A percentile compares a stretch with the other conserved stretches of the same genome.
Conservation (phyloP, 2,888 invertebrate species). For the Microctonus aethiopoides region DNA sequence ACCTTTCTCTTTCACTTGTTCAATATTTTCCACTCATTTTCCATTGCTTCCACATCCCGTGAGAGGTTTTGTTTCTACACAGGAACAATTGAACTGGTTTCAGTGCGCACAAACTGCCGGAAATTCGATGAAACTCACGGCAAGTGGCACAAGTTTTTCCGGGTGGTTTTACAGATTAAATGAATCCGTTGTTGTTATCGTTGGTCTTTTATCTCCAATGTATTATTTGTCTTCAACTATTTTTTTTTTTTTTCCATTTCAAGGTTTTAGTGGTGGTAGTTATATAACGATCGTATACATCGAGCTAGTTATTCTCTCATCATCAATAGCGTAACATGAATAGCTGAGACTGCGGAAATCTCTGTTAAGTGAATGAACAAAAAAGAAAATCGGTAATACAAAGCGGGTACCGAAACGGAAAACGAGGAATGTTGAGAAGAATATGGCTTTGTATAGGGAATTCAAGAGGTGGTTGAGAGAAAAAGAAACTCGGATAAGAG, state of each 20-base stretch:
- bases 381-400: constrained; percentile 15
- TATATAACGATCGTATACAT: neutral
- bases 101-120: constrained; percentile 7
- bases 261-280: constrained; percentile 5
- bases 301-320: constrained; percentile 21
- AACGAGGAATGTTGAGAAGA: constrained; percentile 5
- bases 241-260: constrained; percentile 8
- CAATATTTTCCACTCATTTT: constrained; percentile 27
- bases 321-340: constrained; percentile 25
- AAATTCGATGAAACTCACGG: constrained; percentile 10
- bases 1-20: neutral
- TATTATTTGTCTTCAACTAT: neutral
- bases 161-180: constrained; percentile 6
- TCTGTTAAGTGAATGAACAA: constrained; percentile 15
- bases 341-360: constrained; percentile 19
- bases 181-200: constrained; percentile 9
- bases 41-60: constrained; percentile 7
- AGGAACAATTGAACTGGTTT: constrained; percentile 10
- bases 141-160: constrained; percentile 16
- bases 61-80: neutral
- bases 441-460: constrained; percentile 5
- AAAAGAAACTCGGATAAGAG: constrained; percentile 16
- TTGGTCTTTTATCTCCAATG: neutral
- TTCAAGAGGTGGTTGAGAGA: neutral
- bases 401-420: constrained; percentile 8